A percentile compares a stretch with the other conserved stretches of the same genome.
Conservation (phyloP, 2,113 vertebrate species). For the Sebastes schlegelii region DNA sequence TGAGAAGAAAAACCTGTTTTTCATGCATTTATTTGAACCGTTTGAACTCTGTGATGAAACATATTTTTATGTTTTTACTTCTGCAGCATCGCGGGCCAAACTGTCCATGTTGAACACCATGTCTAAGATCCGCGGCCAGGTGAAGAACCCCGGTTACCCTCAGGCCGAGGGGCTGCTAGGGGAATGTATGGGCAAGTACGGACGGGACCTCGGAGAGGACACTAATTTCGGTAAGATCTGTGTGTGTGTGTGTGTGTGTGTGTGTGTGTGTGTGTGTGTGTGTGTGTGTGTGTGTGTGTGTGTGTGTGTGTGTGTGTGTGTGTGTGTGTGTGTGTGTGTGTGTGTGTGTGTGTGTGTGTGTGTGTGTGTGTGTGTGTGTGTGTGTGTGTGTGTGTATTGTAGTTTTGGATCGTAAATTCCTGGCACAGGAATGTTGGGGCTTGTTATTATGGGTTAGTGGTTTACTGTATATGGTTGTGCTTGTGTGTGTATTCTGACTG, state of each 20-base stretch:
- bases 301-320: background rate
- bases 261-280: background rate
- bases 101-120: slow-evolving; percentile 97
- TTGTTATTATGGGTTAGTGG: slow-evolving; percentile 10
- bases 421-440: background rate
- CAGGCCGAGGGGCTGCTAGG: slow-evolving; percentile 96
- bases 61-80: background rate
- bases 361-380: background rate
- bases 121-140: slow-evolving; percentile 98
- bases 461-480: background rate
- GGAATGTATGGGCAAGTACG: slow-evolving; percentile 95
- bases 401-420: background rate
- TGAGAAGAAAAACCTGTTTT: slow-evolving; percentile 66
- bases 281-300: slow-evolving; percentile 6
- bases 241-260: background rate
- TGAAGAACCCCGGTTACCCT: slow-evolving; percentile 97
- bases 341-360: background rate
- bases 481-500: background rate
- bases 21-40: background rate
- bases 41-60: background rate
- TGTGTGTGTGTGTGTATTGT: slow-evolving; percentile 1
- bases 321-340: background rate
- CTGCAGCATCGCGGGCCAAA: slow-evolving; percentile 94
- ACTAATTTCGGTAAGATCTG: slow-evolving; percentile 93
- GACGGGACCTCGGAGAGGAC: slow-evolving; percentile 95